Evolutionary conservation across 2,797 vertebrate species (phyloP).

Genomic region (Lophius americanus): DNA sequence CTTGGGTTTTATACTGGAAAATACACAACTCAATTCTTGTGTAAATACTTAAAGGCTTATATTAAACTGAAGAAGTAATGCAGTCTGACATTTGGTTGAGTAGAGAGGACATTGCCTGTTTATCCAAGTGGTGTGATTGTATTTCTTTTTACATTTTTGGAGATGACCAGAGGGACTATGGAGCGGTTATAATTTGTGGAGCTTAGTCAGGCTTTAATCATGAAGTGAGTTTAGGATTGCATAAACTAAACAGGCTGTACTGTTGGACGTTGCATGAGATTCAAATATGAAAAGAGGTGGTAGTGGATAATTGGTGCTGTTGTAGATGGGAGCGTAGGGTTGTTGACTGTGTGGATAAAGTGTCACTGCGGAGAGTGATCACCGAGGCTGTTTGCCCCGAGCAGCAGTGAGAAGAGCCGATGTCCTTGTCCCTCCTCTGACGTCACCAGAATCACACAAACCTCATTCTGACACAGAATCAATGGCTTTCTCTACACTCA

Average conservation of each 20-base stretch:
- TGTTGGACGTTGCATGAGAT: not conserved
- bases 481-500: slow-evolving; percentile 32
- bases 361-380: slow-evolving; percentile 22
- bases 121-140: slow-evolving; percentile 54
- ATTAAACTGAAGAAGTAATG: slow-evolving; percentile 37
- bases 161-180: not conserved
- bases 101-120: slow-evolving; percentile 49
- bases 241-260: not conserved
- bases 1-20: slow-evolving; percentile 23
- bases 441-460: slow-evolving; percentile 41
- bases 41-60: slow-evolving; percentile 52
- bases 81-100: slow-evolving; percentile 56
- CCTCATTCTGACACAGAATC: slow-evolving; percentile 29
- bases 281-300: not conserved
- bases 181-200: not conserved
- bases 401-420: slow-evolving; percentile 31
- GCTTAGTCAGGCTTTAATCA: slow-evolving; percentile 5
- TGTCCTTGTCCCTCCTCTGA: slow-evolving; percentile 34
- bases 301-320: not conserved
- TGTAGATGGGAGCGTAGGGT: not conserved
- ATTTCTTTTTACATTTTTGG: slow-evolving; percentile 36
- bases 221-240: slow-evolving; percentile 3
- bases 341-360: slow-evolving; percentile 20
- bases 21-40: slow-evolving; percentile 34
- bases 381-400: slow-evolving; percentile 18